Base-by-base conservation (phyloP, 37 sponge, comb jelly and placozoan species). In the Hexactinellida sp. region DNA sequence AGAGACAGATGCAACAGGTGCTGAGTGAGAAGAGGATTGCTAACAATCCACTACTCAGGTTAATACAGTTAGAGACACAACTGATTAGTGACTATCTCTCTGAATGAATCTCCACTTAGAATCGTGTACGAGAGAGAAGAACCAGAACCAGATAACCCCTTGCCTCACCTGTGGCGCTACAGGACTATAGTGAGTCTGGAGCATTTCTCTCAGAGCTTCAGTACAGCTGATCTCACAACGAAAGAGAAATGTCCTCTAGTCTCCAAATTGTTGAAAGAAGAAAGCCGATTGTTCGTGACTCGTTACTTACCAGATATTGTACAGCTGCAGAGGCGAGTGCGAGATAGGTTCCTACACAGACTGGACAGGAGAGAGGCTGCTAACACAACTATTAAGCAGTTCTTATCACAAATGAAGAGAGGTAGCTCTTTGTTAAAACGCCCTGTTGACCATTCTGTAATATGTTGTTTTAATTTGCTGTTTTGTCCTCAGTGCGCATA, bases 251-350 rank as follows among this genome's bases (percentile, higher is more conserved):
- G 76, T 63, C 76, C 76, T 5, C 3, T 63, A 63, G 30, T 63
- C 25, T 7, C 3, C 76, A 63, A 63, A 23, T 63, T 63, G 1
- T 28, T 63, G 30, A 63, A 63, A 63, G 76, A 63, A 63, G 76
- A 63, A 63, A 10, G 34, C 76, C 3, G 34, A 25, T 63, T 63
- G 13, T 63, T 10, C 30, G 76, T 63, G 30, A 63, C 76, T 63
- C 76, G 76, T 10, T 63, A 63, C 30, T 63, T 63, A 63, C 76
- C 76, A 63, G 76, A 63, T 23, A 63, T 63, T 63, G 76, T 63
- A 10, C 76, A 63, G 76, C 76, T 63, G 13, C 76, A 63, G 76
- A 10, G 76, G 13, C 21, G 76, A 63, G 76, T 63, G 34, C 19
- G 76, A 63, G 76, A 63, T 63, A 63, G 13, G 76, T 63, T 63